A percentile compares a stretch with the other conserved stretches of the same genome.
Evolutionary conservation across 2,113 vertebrate species (phyloP).

Genomic region (Notechis scutatus): DNA sequence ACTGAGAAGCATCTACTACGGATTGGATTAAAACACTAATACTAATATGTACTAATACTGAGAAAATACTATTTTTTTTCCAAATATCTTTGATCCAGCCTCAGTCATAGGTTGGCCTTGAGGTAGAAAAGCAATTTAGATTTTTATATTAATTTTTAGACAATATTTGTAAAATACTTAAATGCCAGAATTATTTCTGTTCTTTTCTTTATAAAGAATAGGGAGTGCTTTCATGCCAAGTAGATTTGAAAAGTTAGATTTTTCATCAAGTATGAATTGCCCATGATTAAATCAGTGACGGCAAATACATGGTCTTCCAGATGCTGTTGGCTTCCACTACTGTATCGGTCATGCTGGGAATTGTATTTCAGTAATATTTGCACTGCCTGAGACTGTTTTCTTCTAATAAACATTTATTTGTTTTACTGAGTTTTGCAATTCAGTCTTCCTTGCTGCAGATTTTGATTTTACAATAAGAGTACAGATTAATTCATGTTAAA

Average conservation of each 20-base stretch:
- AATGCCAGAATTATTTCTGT: background rate
- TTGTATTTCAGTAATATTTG: background rate
- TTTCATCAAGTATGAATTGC: background rate
- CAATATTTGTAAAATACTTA: background rate
- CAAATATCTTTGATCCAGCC: background rate
- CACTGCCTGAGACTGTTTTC: background rate
- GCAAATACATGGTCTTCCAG: background rate
- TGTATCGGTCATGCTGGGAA: background rate
- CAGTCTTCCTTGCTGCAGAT: background rate
- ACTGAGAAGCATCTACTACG: background rate
- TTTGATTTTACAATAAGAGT: background rate
- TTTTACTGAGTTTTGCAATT: background rate
- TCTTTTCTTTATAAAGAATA: background rate
- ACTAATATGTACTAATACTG: background rate
- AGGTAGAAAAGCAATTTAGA: background rate
- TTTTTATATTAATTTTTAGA: background rate
- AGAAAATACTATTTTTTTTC: background rate
- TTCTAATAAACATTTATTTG: background rate
- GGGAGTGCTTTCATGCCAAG: background rate
- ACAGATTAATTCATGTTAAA: background rate
- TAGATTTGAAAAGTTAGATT: background rate
- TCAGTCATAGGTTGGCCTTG: background rate
- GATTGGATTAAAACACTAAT: background rate
- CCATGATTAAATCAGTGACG: background rate
- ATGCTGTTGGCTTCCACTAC: background rate